phyloP scores from a whole-genome alignment of 2,113 vertebrate genomes.

The Thunnus thynnus region DNA sequence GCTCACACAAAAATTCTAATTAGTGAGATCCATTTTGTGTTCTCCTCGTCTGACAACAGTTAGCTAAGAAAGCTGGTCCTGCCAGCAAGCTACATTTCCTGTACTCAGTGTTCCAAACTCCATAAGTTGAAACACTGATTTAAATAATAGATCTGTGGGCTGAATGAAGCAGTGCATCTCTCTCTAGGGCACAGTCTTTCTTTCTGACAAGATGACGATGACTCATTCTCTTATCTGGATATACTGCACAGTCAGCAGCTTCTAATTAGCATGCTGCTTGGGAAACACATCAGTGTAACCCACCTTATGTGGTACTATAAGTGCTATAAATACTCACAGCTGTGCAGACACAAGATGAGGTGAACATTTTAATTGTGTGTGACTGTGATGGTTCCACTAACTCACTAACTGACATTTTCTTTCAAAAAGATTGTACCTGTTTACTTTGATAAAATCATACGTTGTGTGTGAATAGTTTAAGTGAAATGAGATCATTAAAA shows the following conservation, averaged over 20 bases:
- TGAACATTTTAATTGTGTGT: too few species aligned
- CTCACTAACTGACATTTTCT: too few species aligned
- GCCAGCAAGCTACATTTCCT: background rate
- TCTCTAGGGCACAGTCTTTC: background rate
- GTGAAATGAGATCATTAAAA: background rate
- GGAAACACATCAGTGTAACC: background rate
- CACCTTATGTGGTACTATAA: background rate
- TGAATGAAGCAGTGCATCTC: background rate
- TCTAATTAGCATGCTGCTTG: background rate
- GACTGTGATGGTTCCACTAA: too few species aligned
- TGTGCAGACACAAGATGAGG: too few species aligned
- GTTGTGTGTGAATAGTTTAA: too few species aligned
- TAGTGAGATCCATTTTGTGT: background rate
- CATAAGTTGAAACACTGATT: constrained; percentile 13
- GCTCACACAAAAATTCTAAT: background rate
- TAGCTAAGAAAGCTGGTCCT: background rate
- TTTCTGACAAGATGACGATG: constrained; percentile 6
- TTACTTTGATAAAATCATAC: too few species aligned
- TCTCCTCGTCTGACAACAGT: background rate
- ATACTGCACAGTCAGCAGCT: constrained; percentile 37
- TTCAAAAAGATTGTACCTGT: too few species aligned
- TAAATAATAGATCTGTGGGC: constrained; percentile 37
- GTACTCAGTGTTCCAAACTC: background rate
- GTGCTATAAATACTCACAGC: constrained; percentile 24
- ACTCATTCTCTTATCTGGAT: constrained; percentile 34